These are phyloP conservation scores for Hyaena hyaena DNA, from an alignment of 2,113 vertebrate species.

Conservation along the genomic window DNA sequence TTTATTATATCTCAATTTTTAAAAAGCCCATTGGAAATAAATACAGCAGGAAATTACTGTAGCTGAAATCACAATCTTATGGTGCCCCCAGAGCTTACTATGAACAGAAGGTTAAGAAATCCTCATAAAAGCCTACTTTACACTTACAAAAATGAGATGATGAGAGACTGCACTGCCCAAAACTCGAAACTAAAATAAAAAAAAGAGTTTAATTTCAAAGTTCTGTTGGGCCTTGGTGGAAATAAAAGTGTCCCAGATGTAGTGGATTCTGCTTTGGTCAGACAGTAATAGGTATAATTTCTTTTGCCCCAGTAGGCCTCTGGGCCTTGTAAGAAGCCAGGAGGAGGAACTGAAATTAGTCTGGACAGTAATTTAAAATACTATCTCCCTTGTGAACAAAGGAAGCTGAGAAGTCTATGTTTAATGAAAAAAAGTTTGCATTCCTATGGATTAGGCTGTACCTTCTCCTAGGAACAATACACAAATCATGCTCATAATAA, in stretches of 20 bases:
- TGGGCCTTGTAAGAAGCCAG: neutral
- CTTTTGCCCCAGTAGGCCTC: neutral
- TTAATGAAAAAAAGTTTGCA: slow-evolving; percentile 3
- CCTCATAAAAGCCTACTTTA: neutral
- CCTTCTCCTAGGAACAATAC: neutral
- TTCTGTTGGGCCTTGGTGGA: neutral
- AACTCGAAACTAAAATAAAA: neutral
- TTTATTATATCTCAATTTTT: neutral
- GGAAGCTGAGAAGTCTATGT: neutral
- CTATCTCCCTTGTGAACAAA: neutral
- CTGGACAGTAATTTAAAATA: slow-evolving; percentile 12
- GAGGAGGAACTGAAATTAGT: slow-evolving; percentile 8
- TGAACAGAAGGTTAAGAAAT: neutral
- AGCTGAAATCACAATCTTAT: neutral
- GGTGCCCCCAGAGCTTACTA: neutral
- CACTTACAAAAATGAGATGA: neutral
- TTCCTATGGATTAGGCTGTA: neutral
- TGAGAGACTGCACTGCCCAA: neutral
- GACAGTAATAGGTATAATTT: neutral
- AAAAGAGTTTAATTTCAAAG: neutral
- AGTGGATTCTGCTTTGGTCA: neutral
- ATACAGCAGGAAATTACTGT: neutral
- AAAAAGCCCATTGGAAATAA: neutral
- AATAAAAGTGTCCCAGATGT: neutral
- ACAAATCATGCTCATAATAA: neutral